Percentiles rank a stretch among this genome's conserved stretches.
These are phyloP conservation scores for Oreocharis arfaki DNA, from an alignment of 2,113 vertebrate species.

Conservation along the genomic window DNA sequence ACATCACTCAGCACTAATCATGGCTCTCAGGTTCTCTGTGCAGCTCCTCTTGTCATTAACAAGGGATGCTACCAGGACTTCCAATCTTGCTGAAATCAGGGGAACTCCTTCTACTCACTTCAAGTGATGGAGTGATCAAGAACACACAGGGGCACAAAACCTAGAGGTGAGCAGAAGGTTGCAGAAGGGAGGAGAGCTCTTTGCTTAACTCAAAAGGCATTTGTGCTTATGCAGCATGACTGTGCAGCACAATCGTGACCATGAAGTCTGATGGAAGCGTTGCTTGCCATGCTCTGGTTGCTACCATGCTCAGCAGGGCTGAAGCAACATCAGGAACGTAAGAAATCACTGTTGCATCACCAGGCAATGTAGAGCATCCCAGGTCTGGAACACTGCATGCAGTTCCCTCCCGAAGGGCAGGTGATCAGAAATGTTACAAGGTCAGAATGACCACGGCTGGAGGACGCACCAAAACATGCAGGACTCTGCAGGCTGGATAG, in stretches of 20 bases:
- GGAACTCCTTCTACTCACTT: background rate
- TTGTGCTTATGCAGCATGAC: background rate
- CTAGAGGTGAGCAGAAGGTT: background rate
- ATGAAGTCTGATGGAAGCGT: background rate
- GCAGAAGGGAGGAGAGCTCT: background rate
- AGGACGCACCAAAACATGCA: background rate
- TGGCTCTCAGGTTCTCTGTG: background rate
- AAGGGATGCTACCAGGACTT: background rate
- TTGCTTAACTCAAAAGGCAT: background rate
- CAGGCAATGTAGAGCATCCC: background rate
- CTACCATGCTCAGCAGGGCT: background rate
- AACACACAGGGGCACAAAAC: background rate
- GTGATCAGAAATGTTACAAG: rapidly evolving
- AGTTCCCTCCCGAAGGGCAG: background rate
- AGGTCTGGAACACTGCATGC: background rate
- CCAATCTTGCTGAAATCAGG: background rate
- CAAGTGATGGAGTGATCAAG: background rate
- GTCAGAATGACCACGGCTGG: background rate
- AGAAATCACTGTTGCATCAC: background rate
- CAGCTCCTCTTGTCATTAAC: background rate
- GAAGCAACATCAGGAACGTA: background rate
- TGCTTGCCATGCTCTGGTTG: background rate
- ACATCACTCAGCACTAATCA: background rate
- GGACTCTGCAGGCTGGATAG: background rate
- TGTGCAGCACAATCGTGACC: background rate